Conservation (phyloP, 2,888 invertebrate species). For the Salticus scenicus region DNA sequence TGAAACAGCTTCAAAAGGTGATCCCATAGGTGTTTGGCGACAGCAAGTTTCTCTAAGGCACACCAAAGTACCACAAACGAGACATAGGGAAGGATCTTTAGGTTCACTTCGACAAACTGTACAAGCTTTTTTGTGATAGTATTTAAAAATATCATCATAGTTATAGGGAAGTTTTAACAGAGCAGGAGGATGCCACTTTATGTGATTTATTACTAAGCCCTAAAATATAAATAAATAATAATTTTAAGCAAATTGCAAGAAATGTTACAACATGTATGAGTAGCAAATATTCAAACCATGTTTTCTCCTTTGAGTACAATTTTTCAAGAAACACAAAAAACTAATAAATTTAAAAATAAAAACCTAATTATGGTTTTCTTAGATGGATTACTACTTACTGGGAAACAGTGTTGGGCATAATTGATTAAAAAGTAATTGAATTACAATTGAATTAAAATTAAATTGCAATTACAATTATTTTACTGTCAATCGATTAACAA, state of each 20-base stretch:
- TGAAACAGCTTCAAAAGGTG: conserved; percentile 85
- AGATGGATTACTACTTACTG: too few relatives aligned
- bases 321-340: too few relatives aligned
- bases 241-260: too few relatives aligned
- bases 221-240: conserved; percentile 26
- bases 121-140: conserved; percentile 93
- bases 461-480: too few relatives aligned
- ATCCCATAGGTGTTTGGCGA: conserved; percentile 80
- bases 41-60: conserved; percentile 93
- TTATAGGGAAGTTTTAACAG: conserved; percentile 89
- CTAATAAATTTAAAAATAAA: too few relatives aligned
- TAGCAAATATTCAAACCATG: too few relatives aligned
- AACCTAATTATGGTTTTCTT: not conserved
- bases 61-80: conserved; percentile 93
- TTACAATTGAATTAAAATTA: too few relatives aligned
- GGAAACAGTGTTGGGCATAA: too few relatives aligned
- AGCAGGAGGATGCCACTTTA: conserved; percentile 85
- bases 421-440: too few relatives aligned
- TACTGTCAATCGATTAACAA: too few relatives aligned
- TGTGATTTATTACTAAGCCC: conserved; percentile 24
- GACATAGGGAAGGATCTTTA: conserved; percentile 91
- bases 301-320: too few relatives aligned
- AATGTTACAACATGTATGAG: too few relatives aligned
- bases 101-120: conserved; percentile 92
- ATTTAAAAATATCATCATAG: conserved; percentile 93